Percentiles rank a stretch among this genome's conserved stretches.
Conservation (phyloP, 2,113 vertebrate species). For the Perognathus longimembris region DNA sequence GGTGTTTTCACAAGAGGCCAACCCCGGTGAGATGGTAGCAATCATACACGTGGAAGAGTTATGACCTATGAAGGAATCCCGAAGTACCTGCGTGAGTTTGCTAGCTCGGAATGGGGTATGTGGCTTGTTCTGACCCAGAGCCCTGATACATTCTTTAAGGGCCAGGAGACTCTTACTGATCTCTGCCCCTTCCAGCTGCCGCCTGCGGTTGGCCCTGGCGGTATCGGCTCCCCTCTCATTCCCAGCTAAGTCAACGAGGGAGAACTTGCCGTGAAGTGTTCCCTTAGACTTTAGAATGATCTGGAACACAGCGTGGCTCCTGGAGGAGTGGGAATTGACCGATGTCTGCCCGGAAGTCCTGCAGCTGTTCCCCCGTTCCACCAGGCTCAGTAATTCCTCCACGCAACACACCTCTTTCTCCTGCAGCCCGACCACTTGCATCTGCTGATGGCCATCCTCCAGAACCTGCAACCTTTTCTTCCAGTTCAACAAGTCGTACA, state of each 20-base stretch:
- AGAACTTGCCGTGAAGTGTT: slow-evolving; percentile 92
- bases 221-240: slow-evolving; percentile 92
- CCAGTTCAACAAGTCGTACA: slow-evolving; percentile 91
- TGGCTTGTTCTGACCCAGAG: slow-evolving; percentile 90
- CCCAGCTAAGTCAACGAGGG: slow-evolving; percentile 91
- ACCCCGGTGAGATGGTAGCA: slow-evolving; percentile 91
- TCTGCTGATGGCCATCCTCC: slow-evolving; percentile 92
- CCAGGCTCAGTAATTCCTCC: slow-evolving; percentile 90
- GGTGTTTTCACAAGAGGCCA: slow-evolving; percentile 91
- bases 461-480: slow-evolving; percentile 90
- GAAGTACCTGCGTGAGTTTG: slow-evolving; percentile 93
- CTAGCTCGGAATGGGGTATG: slow-evolving; percentile 92
- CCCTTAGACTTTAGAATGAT: slow-evolving; percentile 89
- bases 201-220: slow-evolving; percentile 89
- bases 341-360: slow-evolving; percentile 91
- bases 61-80: slow-evolving; percentile 93
- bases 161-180: slow-evolving; percentile 93
- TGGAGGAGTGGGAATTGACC: slow-evolving; percentile 91
- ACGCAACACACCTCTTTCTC: slow-evolving; percentile 89
- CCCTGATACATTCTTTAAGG: slow-evolving; percentile 92
- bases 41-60: slow-evolving; percentile 95
- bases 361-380: slow-evolving; percentile 90
- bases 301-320: slow-evolving; percentile 92
- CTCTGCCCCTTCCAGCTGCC: slow-evolving; percentile 91
- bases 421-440: slow-evolving; percentile 91